Percentiles rank a stretch among this genome's conserved stretches.
phyloP scores from a whole-genome alignment of 2,797 vertebrate species.

The Pipistrellus kuhlii region DNA sequence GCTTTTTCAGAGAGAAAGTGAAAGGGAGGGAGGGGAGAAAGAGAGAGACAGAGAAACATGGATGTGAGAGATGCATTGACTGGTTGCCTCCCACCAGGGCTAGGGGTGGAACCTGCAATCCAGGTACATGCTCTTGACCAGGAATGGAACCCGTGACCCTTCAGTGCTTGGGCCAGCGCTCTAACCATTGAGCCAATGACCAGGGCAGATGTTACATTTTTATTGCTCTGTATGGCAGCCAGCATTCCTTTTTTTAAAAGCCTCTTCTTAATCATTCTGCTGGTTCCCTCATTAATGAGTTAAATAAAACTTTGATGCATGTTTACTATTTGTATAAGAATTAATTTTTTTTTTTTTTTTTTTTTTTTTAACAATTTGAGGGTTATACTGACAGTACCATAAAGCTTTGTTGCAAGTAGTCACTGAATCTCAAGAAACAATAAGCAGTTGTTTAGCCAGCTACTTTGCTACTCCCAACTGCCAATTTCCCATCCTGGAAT shows the following conservation, averaged over 20 bases:
- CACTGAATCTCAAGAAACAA: neutral
- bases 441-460: neutral
- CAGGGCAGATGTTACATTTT: neutral
- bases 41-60: too few species aligned
- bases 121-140: too few species aligned
- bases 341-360: neutral
- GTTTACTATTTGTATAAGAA: neutral
- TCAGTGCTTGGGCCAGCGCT: too few species aligned
- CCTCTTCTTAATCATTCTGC: neutral
- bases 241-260: neutral
- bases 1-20: too few species aligned
- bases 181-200: too few species aligned
- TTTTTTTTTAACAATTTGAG: neutral
- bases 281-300: neutral
- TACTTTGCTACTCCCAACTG: neutral
- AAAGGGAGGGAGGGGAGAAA: too few species aligned
- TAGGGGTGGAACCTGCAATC: too few species aligned
- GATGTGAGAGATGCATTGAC: too few species aligned
- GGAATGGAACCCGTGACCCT: too few species aligned
- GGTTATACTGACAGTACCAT: neutral
- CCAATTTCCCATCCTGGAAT: neutral
- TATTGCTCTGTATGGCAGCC: neutral
- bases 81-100: too few species aligned
- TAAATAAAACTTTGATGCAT: slow-evolving; percentile 30
- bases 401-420: neutral